Percentiles rank a stretch among this genome's conserved stretches.
Conservation (phyloP, 1,140 invertebrate genomes). For the Drosophila ohnishii region DNA sequence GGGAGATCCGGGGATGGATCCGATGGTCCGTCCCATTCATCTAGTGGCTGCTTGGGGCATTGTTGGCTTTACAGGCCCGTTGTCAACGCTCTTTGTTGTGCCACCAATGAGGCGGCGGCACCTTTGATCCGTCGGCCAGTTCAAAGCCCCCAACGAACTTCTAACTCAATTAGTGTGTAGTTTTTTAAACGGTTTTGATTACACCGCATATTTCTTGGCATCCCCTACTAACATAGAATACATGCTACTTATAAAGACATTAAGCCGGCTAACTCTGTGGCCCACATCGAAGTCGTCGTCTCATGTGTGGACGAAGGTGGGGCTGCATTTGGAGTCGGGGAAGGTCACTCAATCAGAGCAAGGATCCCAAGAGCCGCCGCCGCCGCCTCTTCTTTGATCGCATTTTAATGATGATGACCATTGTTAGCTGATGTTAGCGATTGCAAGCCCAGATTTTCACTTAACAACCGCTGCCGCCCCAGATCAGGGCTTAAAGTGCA, state of each 20-base stretch:
- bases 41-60: constrained; percentile 56
- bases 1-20: constrained; percentile 6
- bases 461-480: constrained; percentile 62
- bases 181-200: constrained; percentile 82
- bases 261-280: constrained; percentile 67
- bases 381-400: constrained; percentile 67
- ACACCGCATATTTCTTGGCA: constrained; percentile 64
- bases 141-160: constrained; percentile 71
- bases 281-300: constrained; percentile 41
- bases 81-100: constrained; percentile 81
- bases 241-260: constrained; percentile 77
- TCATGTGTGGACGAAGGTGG: constrained; percentile 9
- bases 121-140: constrained; percentile 70
- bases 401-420: constrained; percentile 82
- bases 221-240: constrained; percentile 23
- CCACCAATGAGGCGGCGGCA: constrained; percentile 70
- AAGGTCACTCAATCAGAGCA: constrained; percentile 72
- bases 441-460: constrained; percentile 78
- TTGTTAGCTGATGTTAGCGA: constrained; percentile 82
- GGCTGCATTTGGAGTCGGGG: constrained; percentile 21
- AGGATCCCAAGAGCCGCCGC: constrained; percentile 34
- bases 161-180: constrained; percentile 79
- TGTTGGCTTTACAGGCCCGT: constrained; percentile 75
- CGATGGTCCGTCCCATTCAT: constrained; percentile 40
- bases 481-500: constrained; percentile 61